Evolutionary conservation across 2,888 invertebrate genomes (phyloP).

Genomic region (Uloborus plumipes): DNA sequence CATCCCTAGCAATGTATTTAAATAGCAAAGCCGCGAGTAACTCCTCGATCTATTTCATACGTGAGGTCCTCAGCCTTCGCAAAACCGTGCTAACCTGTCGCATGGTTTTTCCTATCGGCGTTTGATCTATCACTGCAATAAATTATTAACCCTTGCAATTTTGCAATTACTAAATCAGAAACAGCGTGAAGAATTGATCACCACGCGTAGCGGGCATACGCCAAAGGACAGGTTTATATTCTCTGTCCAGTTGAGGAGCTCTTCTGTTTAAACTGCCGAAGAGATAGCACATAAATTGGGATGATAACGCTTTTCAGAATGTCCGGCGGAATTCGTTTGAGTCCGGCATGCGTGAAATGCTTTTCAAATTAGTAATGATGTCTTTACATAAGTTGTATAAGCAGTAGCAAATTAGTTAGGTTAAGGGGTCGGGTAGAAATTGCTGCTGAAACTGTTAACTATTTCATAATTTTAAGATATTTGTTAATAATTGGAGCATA

Average conservation of each 20-base stretch:
- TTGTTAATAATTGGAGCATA: too few relatives aligned
- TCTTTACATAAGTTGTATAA: slow-evolving; percentile 1
- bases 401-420: slow-evolving; percentile 15
- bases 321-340: slow-evolving; percentile 10
- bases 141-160: background rate
- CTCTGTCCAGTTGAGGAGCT: too few relatives aligned
- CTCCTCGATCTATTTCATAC: too few relatives aligned
- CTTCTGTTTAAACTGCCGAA: too few relatives aligned
- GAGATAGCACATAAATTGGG: background rate
- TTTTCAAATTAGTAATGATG: slow-evolving; percentile 24
- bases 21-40: too few relatives aligned
- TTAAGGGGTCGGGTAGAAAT: slow-evolving; percentile 12
- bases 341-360: slow-evolving; percentile 23
- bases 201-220: background rate
- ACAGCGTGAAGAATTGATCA: slow-evolving; percentile 11
- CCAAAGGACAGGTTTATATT: too few relatives aligned
- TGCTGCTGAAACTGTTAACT: background rate
- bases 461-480: too few relatives aligned
- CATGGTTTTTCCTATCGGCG: too few relatives aligned
- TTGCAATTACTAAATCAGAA: slow-evolving; percentile 10
- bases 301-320: slow-evolving; percentile 19
- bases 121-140: too few relatives aligned
- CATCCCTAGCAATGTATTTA: too few relatives aligned
- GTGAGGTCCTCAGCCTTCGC: too few relatives aligned
- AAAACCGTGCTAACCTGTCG: too few relatives aligned